Evolutionary conservation across 2,888 invertebrate genomes (phyloP).

Genomic region (Plutella xylostella): DNA sequence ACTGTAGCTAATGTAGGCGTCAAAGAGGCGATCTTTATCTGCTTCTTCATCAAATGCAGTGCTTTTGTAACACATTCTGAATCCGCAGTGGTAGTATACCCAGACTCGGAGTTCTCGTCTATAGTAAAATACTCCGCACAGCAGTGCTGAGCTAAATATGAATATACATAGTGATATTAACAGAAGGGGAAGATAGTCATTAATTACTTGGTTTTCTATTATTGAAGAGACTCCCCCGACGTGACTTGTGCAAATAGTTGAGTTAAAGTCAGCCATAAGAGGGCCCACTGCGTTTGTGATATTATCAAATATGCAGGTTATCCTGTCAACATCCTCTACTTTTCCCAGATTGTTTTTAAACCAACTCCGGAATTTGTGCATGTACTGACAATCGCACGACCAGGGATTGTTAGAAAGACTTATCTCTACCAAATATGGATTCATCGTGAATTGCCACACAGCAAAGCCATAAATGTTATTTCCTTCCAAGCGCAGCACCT

Average conservation of each 20-base stretch:
- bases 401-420: slow-evolving; percentile 87
- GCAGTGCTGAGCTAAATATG: slow-evolving; percentile 79
- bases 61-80: slow-evolving; percentile 88
- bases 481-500: slow-evolving; percentile 86
- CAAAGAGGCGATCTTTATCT: slow-evolving; percentile 88
- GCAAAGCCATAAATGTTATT: slow-evolving; percentile 86
- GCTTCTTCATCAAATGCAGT: slow-evolving; percentile 84
- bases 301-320: slow-evolving; percentile 82
- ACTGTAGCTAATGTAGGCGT: slow-evolving; percentile 96
- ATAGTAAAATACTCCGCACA: slow-evolving; percentile 84
- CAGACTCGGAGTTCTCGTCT: slow-evolving; percentile 85
- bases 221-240: slow-evolving; percentile 80
- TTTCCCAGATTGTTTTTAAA: slow-evolving; percentile 82
- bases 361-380: slow-evolving; percentile 84
- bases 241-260: slow-evolving; percentile 79
- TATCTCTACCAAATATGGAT: slow-evolving; percentile 89
- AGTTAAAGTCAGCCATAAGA: slow-evolving; percentile 81
- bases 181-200: slow-evolving; percentile 84
- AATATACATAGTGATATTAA: slow-evolving; percentile 83
- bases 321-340: slow-evolving; percentile 81
- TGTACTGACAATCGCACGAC: slow-evolving; percentile 91
- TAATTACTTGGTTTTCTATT: slow-evolving; percentile 81
- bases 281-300: slow-evolving; percentile 77
- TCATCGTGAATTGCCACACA: slow-evolving; percentile 86
- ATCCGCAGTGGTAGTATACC: slow-evolving; percentile 87